Conservation (phyloP, 2,888 invertebrate species). For the Melieria crassipennis region DNA sequence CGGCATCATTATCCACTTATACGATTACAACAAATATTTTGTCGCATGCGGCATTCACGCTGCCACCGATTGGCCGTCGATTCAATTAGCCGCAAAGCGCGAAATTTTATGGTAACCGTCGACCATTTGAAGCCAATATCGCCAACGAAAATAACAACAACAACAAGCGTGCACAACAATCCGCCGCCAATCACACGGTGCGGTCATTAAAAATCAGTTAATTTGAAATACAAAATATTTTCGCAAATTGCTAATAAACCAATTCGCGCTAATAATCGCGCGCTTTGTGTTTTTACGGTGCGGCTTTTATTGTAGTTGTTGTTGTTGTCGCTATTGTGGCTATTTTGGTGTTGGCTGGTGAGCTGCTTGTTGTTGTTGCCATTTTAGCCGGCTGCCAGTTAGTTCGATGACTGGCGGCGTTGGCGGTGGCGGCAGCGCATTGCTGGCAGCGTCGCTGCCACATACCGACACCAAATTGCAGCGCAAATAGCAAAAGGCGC, state of each 20-base stretch:
- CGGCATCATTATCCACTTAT: constrained; percentile 10
- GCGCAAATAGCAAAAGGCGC: constrained; percentile 38
- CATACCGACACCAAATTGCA: constrained; percentile 26
- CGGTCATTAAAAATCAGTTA: constrained; percentile 37
- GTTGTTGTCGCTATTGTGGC: neutral
- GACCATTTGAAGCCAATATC: constrained; percentile 47
- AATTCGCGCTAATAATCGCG: constrained; percentile 33
- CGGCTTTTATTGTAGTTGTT: neutral
- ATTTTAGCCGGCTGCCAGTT: neutral
- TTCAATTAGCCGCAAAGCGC: constrained; percentile 59
- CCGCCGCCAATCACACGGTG: constrained; percentile 1
- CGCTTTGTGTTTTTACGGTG: neutral
- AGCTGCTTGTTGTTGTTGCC: neutral
- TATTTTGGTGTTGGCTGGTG: neutral
- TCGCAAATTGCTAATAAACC: constrained; percentile 37
- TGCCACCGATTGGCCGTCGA: constrained; percentile 44
- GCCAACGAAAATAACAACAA: constrained; percentile 7
- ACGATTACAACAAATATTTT: constrained; percentile 8
- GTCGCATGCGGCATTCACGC: constrained; percentile 11
- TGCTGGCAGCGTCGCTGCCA: constrained; percentile 20
- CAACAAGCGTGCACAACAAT: constrained; percentile 8
- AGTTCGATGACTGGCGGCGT: neutral
- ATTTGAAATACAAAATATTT: constrained; percentile 37
- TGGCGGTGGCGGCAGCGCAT: no score
- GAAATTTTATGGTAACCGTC: constrained; percentile 47